These are phyloP conservation scores for Cercopithecus mona DNA, from an alignment of 2,113 vertebrate species.

Conservation along the genomic window DNA sequence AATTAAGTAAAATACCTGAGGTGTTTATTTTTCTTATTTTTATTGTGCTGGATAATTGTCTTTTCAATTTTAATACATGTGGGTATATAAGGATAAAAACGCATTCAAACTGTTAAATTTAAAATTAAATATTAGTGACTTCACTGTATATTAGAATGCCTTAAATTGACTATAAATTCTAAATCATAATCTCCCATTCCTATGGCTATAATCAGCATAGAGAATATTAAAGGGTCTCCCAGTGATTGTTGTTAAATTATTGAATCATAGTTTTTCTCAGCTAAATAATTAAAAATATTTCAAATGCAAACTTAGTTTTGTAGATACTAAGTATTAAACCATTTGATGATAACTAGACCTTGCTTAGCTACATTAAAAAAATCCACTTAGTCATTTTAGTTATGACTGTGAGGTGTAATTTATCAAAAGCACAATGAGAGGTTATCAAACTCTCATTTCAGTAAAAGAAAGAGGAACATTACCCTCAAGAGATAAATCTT, in stretches of 20 bases:
- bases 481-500: slow-evolving; percentile 85
- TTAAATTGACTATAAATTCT: background rate
- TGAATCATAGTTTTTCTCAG: background rate
- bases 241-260: background rate
- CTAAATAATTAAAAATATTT: slow-evolving; percentile 50
- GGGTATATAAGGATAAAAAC: background rate
- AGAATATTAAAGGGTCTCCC: background rate
- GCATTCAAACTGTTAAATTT: background rate
- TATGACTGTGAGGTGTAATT: slow-evolving; percentile 77
- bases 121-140: slow-evolving; percentile 36
- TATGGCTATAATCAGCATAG: background rate
- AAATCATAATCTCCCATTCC: background rate
- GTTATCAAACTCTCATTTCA: slow-evolving; percentile 84
- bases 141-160: background rate
- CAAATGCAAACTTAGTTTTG: background rate
- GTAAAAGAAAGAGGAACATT: slow-evolving; percentile 81
- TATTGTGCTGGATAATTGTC: background rate
- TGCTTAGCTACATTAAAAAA: slow-evolving; percentile 64
- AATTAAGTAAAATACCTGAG: background rate
- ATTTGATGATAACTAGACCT: slow-evolving; percentile 26
- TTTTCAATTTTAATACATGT: background rate
- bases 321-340: background rate
- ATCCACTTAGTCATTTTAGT: slow-evolving; percentile 73
- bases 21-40: background rate
- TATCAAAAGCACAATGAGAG: slow-evolving; percentile 82